phyloP scores from a whole-genome alignment of 2,113 vertebrate species.

The Marmota monax region DNA sequence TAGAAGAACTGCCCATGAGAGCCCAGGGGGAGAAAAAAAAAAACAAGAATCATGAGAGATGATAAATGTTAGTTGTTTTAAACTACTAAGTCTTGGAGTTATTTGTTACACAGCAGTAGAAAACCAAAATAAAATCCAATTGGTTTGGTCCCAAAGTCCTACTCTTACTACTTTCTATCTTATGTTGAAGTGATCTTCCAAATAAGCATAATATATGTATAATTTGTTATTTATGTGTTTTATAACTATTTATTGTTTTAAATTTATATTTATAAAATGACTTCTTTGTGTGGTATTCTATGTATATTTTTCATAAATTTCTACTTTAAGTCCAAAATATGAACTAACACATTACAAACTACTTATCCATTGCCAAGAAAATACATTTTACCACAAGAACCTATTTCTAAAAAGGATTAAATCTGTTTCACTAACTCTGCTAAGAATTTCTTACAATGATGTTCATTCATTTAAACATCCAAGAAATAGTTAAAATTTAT shows the following conservation, averaged over 20 bases:
- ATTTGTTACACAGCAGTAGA: background rate
- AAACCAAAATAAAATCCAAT: background rate
- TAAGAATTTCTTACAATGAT: background rate
- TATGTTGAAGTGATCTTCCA: background rate
- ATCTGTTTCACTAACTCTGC: background rate
- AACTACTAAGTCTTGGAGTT: background rate
- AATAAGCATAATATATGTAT: background rate
- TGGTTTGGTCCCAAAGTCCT: background rate
- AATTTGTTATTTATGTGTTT: background rate
- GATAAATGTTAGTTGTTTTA: background rate
- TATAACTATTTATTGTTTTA: background rate
- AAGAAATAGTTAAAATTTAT: background rate
- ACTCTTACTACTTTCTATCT: background rate
- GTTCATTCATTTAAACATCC: background rate
- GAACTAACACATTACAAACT: background rate
- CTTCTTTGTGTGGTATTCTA: background rate
- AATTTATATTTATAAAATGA: background rate
- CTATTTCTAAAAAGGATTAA: background rate
- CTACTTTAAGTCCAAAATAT: conserved; percentile 24
- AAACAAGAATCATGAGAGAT: background rate
- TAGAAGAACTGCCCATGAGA: background rate
- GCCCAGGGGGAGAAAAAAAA: background rate
- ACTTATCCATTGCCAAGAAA: background rate
- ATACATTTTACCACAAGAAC: conserved; percentile 25
- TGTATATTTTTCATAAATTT: background rate